A percentile compares a stretch with the other conserved stretches of the same genome.
Evolutionary conservation across 2,797 vertebrate species (phyloP).

Genomic region (Percopsis omiscomaycus): DNA sequence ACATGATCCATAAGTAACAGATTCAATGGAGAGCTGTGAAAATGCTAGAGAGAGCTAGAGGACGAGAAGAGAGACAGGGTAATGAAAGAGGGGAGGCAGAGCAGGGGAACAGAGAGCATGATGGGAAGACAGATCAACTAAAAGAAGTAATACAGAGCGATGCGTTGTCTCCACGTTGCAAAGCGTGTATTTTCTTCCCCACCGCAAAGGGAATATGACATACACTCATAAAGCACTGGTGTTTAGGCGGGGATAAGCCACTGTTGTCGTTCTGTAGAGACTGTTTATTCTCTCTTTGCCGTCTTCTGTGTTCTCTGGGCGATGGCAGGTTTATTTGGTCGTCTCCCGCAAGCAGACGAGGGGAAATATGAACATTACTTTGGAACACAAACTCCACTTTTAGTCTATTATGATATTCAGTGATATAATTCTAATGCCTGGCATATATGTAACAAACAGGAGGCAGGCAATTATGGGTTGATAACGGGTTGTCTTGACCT

Average conservation of each 20-base stretch:
- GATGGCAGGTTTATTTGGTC: conserved; percentile 27
- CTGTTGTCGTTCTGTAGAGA: conserved; percentile 17
- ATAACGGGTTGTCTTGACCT: no score
- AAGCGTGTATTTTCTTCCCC: neutral
- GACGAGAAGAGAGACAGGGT: conserved; percentile 15
- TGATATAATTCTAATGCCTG: no score
- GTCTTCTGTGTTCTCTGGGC: conserved; percentile 7
- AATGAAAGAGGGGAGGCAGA: conserved; percentile 14
- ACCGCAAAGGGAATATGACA: conserved; percentile 10
- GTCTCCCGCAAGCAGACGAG: conserved; percentile 11
- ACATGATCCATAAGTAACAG: conserved; percentile 10
- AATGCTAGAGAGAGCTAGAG: conserved; percentile 7
- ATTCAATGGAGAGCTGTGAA: conserved; percentile 17
- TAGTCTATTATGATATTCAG: conserved; percentile 18
- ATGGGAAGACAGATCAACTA: no score
- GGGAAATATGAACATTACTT: conserved; percentile 32
- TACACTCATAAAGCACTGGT: neutral
- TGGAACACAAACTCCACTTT: conserved; percentile 18
- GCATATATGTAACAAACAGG: no score
- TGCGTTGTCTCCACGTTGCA: neutral
- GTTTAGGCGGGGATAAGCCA: conserved; percentile 19
- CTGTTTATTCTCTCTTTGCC: conserved; percentile 14
- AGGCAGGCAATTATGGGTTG: no score
- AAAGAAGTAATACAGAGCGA: no score
- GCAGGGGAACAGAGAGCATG: neutral